phyloP scores from a whole-genome alignment of 2,113 vertebrate genomes.

The Rafetus swinhoei region DNA sequence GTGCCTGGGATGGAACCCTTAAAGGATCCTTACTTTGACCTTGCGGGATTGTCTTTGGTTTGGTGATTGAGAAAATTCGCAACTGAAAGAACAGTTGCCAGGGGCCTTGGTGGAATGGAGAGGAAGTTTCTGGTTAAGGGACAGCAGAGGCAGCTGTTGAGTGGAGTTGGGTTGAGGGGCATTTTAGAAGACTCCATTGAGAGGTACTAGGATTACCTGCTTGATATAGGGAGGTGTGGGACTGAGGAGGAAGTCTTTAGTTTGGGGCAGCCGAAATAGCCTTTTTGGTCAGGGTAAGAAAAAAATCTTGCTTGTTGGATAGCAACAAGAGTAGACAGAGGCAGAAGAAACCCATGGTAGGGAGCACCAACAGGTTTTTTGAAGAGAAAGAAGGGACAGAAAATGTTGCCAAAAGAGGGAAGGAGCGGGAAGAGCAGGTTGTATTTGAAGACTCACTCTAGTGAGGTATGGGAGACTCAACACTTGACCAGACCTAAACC shows the following conservation, averaged over 20 bases:
- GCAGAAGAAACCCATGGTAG: background rate
- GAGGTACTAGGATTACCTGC: background rate
- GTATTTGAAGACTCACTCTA: background rate
- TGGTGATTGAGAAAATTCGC: background rate
- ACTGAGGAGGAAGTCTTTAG: background rate
- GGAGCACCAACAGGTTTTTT: background rate
- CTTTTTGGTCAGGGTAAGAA: background rate
- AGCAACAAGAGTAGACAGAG: background rate
- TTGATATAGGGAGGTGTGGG: background rate
- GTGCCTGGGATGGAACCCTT: background rate
- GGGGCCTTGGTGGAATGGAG: background rate
- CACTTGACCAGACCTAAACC: background rate
- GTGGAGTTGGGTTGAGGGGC: background rate
- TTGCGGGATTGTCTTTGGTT: background rate
- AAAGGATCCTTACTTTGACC: background rate
- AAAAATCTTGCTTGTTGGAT: background rate
- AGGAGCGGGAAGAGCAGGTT: background rate
- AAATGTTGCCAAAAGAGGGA: background rate
- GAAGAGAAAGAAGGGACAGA: background rate
- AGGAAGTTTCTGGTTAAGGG: background rate
- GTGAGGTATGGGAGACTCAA: background rate
- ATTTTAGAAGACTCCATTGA: background rate
- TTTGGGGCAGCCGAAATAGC: background rate
- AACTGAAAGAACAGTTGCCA: background rate
- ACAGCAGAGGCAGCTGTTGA: background rate